Conservation (phyloP, 2,113 vertebrate genomes). For the Lepus americanus region DNA sequence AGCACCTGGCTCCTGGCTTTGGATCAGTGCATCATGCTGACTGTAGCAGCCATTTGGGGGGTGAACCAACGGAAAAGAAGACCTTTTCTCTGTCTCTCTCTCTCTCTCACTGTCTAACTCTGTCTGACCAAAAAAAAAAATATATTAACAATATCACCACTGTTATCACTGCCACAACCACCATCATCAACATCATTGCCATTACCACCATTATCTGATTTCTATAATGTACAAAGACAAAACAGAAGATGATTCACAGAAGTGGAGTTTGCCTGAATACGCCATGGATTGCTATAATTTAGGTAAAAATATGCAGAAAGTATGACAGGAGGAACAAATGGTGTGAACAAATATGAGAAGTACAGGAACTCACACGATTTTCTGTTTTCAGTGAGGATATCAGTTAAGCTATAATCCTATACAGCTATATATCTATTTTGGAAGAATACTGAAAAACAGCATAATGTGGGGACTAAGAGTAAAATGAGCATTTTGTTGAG, state of each 20-base stretch:
- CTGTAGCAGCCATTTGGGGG: too few species aligned
- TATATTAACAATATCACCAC: not conserved
- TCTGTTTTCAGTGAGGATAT: not conserved
- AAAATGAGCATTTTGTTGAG: not conserved
- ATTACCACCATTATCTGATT: not conserved
- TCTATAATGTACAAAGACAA: not conserved
- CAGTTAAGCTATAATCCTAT: not conserved
- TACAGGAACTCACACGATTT: not conserved
- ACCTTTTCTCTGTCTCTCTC: too few species aligned
- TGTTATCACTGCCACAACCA: fast-evolving
- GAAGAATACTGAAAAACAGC: not conserved
- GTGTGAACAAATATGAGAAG: not conserved
- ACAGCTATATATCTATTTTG: not conserved
- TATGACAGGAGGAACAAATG: not conserved
- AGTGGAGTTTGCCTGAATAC: not conserved
- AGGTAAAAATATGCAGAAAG: not conserved
- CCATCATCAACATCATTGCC: fast-evolving
- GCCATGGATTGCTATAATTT: not conserved
- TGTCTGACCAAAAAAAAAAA: too few species aligned
- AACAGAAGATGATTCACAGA: not conserved
- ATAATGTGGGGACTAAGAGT: not conserved
- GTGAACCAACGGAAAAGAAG: too few species aligned
- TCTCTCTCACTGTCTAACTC: too few species aligned
- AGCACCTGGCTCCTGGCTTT: too few species aligned
- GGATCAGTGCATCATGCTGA: too few species aligned